A percentile compares a stretch with the other conserved stretches of the same genome.
Conservation (phyloP, 2,888 invertebrate genomes). For the Amblyteles armatorius region DNA sequence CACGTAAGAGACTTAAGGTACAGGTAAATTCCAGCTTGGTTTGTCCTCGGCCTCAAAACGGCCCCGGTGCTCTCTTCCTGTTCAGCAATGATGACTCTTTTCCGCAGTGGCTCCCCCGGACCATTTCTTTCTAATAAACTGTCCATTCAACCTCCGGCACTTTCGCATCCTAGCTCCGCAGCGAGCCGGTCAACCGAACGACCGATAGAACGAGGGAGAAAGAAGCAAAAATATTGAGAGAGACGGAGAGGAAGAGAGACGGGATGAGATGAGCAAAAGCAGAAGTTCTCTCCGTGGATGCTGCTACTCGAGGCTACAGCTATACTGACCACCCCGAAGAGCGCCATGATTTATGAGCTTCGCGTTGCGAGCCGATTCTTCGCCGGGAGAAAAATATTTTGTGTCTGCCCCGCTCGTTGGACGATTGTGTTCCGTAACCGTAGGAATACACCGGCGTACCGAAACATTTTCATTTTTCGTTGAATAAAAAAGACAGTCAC, state of each 20-base stretch:
- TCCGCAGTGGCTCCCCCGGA: conserved; percentile 26
- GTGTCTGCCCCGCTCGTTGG: conserved; percentile 41
- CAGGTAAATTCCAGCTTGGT: conserved; percentile 37
- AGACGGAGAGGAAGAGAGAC: conserved; percentile 19
- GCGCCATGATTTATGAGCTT: conserved; percentile 81
- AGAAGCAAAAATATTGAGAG: conserved; percentile 1
- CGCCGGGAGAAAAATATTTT: conserved; percentile 57
- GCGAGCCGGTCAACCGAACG: conserved; percentile 79
- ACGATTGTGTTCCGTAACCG: conserved; percentile 72
- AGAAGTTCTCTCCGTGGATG: conserved; percentile 60
- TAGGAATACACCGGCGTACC: conserved; percentile 69
- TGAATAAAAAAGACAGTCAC: conserved; percentile 71
- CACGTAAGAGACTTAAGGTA: conserved; percentile 5
- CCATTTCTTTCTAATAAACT: conserved; percentile 64
- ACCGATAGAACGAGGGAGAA: conserved; percentile 42
- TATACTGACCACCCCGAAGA: conserved; percentile 79
- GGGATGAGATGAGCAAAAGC: conserved; percentile 77
- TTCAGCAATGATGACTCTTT: conserved; percentile 67
- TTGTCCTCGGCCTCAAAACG: conserved; percentile 51
- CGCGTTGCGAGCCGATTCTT: conserved; percentile 65
- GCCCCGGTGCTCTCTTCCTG: neutral
- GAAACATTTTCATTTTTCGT: conserved; percentile 81
- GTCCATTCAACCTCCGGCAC: conserved; percentile 46
- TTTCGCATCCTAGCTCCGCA: conserved; percentile 76
- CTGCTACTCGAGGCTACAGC: conserved; percentile 60